Conservation (phyloP, 30 jellyfish, hydroid and myxozoan species). For the Phacellophora camtschatica region DNA sequence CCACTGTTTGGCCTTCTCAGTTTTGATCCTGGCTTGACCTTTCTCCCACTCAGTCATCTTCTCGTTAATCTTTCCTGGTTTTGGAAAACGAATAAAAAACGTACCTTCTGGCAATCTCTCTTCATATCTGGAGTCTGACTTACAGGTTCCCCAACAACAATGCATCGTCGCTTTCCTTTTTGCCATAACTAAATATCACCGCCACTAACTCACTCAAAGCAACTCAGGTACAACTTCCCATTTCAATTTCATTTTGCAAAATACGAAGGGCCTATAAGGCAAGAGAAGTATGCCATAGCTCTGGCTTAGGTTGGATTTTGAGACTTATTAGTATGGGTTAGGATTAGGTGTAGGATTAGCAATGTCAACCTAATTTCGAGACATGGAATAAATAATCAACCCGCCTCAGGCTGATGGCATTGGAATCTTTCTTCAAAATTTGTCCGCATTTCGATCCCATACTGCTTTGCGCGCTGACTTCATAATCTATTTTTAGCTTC, state of each 20-base stretch:
- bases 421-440: background rate
- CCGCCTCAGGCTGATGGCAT: too few relatives aligned
- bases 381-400: too few relatives aligned
- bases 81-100: conserved; percentile 17
- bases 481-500: background rate
- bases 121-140: conserved; percentile 11
- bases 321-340: too few relatives aligned
- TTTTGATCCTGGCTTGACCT: background rate
- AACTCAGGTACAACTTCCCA: too few relatives aligned
- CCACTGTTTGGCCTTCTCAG: conserved; percentile 54
- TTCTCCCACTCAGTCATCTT: conserved; percentile 13
- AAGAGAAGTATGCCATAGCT: background rate
- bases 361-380: too few relatives aligned
- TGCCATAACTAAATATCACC: background rate
- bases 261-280: too few relatives aligned
- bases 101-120: conserved; percentile 27
- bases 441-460: background rate
- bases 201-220: too few relatives aligned
- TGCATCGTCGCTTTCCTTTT: conserved; percentile 30
- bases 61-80: conserved; percentile 5
- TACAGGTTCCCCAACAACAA: conserved; percentile 49
- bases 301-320: too few relatives aligned
- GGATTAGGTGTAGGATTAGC: too few relatives aligned
- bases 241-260: too few relatives aligned
- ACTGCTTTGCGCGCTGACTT: background rate